Conservation (phyloP, 2,888 invertebrate genomes). For the Rapana venosa region DNA sequence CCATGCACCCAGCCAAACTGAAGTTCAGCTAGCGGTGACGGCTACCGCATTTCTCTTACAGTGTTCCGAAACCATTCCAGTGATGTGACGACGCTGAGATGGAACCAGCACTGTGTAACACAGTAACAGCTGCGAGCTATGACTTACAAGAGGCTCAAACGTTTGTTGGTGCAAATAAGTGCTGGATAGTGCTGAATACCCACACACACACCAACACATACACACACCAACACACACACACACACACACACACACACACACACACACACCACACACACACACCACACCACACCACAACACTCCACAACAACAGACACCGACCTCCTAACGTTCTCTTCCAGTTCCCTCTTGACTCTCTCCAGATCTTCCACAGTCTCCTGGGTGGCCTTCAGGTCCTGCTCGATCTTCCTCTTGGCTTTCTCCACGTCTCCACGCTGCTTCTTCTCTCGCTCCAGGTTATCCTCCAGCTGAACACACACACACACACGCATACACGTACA, state of each 20-base stretch:
- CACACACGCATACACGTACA: conserved; percentile 11
- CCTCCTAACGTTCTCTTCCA: conserved; percentile 72
- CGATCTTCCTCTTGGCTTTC: conserved; percentile 98
- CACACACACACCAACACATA: too few species aligned
- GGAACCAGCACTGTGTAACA: conserved; percentile 4
- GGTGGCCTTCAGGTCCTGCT: conserved; percentile 95
- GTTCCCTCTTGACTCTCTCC: conserved; percentile 76
- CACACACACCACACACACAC: too few species aligned
- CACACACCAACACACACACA: too few species aligned
- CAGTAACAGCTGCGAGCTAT: neutral
- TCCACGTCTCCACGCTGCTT: conserved; percentile 98
- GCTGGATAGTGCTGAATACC: neutral
- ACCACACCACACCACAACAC: too few species aligned
- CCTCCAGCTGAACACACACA: conserved; percentile 85
- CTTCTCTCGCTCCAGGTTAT: conserved; percentile 99
- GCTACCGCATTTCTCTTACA: neutral
- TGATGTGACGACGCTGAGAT: neutral
- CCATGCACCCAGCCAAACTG: too few species aligned
- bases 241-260: too few species aligned
- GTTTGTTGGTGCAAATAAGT: neutral
- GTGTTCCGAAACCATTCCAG: conserved; percentile 27
- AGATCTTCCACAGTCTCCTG: conserved; percentile 78
- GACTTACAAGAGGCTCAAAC: neutral
- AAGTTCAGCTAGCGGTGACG: too few species aligned
- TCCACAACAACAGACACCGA: conserved; percentile 1